A percentile compares a stretch with the other conserved stretches of the same genome.
Evolutionary conservation across 2,797 vertebrate species (phyloP).

Genomic region (Eulemur albifrons): DNA sequence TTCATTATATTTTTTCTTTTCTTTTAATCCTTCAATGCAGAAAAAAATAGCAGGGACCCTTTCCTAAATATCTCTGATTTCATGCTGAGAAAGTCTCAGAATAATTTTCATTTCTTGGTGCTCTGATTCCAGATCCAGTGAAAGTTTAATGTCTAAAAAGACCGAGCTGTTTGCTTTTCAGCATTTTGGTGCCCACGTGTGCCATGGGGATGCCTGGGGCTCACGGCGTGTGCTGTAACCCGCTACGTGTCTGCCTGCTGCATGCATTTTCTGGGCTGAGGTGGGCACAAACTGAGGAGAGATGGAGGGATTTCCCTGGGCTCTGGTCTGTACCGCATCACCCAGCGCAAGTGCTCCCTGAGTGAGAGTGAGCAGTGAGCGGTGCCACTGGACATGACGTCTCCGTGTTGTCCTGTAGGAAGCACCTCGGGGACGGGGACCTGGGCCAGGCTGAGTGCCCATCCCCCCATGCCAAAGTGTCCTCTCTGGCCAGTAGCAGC

Average conservation of each 20-base stretch:
- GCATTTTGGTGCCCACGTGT: fast-evolving
- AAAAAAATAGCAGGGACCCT: neutral
- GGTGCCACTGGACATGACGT: neutral
- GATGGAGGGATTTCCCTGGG: neutral
- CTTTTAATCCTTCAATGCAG: neutral
- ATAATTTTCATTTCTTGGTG: neutral
- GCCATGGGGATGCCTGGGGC: no score
- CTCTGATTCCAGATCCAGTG: neutral
- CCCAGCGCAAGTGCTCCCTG: neutral
- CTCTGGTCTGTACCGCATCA: neutral
- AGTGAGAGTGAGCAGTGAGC: neutral
- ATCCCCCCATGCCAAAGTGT: fast-evolving
- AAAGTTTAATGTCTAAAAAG: neutral
- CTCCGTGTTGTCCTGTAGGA: fast-evolving
- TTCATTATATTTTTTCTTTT: neutral
- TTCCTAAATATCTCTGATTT: neutral
- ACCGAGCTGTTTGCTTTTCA: no score
- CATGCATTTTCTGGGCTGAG: neutral
- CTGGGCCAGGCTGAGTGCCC: neutral
- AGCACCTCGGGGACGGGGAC: fast-evolving
- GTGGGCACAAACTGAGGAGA: no score
- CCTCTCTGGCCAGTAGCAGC: neutral
- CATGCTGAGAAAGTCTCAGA: neutral
- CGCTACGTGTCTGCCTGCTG: no score
- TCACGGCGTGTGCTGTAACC: fast-evolving